phyloP scores from a whole-genome alignment of 2,888 invertebrate species.

The Idaea straminata region DNA sequence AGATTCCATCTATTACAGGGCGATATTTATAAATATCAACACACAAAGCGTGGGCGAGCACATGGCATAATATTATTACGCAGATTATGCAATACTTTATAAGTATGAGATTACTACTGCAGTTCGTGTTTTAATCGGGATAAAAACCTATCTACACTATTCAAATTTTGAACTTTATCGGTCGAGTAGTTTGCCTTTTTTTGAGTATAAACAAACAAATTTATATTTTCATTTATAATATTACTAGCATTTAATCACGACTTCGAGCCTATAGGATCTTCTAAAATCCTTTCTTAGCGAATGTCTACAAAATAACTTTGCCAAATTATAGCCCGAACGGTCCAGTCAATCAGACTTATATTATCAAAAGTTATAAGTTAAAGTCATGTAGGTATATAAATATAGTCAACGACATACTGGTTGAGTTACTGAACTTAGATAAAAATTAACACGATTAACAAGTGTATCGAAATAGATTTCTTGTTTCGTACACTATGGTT shows the following conservation, averaged over 20 bases:
- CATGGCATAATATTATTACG: slow-evolving; percentile 18
- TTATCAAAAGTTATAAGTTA: too few species aligned
- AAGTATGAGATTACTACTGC: background rate
- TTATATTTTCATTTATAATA: background rate
- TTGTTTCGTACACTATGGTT: too few species aligned
- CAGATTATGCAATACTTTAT: slow-evolving; percentile 14
- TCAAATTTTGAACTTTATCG: background rate
- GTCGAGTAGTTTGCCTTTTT: background rate
- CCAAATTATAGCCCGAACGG: too few species aligned
- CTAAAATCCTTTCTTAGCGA: too few species aligned
- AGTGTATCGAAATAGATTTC: too few species aligned
- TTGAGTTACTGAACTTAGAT: background rate
- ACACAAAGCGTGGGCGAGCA: slow-evolving; percentile 31
- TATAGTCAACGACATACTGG: background rate
- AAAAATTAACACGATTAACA: background rate
- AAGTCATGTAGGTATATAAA: too few species aligned
- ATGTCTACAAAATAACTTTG: too few species aligned
- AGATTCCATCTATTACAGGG: slow-evolving; percentile 23
- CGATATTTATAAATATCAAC: slow-evolving; percentile 42
- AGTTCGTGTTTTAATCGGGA: background rate
- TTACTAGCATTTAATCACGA: too few species aligned
- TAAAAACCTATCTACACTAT: background rate
- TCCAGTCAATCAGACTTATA: too few species aligned
- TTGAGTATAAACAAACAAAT: background rate
- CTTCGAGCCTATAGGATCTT: too few species aligned